Base-by-base conservation (phyloP, 2,888 invertebrate species). In the Cosmia trapezina region DNA sequence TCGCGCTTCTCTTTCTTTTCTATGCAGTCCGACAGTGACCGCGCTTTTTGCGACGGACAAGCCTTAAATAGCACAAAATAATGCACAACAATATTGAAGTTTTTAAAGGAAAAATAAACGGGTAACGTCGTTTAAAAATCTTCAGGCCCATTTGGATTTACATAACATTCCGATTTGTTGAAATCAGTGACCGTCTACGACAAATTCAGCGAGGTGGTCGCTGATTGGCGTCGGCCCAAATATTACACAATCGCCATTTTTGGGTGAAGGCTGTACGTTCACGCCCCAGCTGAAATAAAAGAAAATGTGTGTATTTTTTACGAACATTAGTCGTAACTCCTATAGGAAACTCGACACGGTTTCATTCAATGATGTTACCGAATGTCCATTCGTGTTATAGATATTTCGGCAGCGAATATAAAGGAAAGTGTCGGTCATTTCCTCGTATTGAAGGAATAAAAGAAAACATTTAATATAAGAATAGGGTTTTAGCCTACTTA, bases 231-330 rank as follows among this genome's bases (percentile, higher is more conserved):
- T 33, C 67, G 73, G 66, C 71, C 85, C 80, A 83, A 62, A 72
- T 83, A 73, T 83, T 83, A 83, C 73, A 76, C 70, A 83, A 85
- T 76, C 73, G 43, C 62, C 67, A 57, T 68, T 78, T 83, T 84
- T 41, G 66, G 64, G 51, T 73, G 76, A 83, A 83, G 76, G 80
- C 60, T 83, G 70, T 81, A 66, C 59, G 75, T 75, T 70, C 68
- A 66, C 78, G 73, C 81, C 70, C 72, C 49, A 65, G 28, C 67
- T 67, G 54, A 81, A 81, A 84, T 78, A 78, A 77, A 81, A 81
- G 73, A 60, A 84, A 82, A 84, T 69, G 59, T 68, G 54, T 76
- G 57, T 81, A 67, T 61, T 77, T 83, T 80, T 80, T 70, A n/a
- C 69, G 59, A 60, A 83, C 71, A 76, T 81, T 81, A 75, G 70